Base-by-base conservation (phyloP, 2,888 invertebrate genomes). In the Trachelus tabidus region DNA sequence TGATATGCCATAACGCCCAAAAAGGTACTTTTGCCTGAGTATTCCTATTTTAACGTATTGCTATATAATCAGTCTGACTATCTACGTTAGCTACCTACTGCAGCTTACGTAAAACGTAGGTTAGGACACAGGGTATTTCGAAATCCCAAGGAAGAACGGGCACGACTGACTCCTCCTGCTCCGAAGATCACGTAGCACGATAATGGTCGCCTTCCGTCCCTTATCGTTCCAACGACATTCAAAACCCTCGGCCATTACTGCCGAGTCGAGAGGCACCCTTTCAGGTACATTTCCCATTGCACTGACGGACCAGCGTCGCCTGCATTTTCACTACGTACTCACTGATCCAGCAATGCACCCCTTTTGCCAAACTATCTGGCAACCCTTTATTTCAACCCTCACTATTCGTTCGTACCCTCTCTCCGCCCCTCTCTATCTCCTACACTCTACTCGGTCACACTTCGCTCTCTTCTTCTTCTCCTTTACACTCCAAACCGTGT, bases 181-280 rank as follows among this genome's bases (percentile, higher is more conserved):
- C 78, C 81, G 85, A 88, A 87, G 89, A 89, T 89, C 89, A 89
- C 89, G 89, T 89, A 89, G 89, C 86, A 85, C 88, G 89, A 89
- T 89, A 89, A 89, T 89, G 89, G 89, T 87, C 86, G 87, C 88
- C 88, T 88, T 85, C 87, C 87, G 83, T 87, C 86, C 88, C 87
- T 89, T 89, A 89, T 89, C 89, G 88, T 86, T 80, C 85, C 83
- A 83, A 85, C 87, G 89, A 88, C 89, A 89, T 89, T 89, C 89
- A 89, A 89, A 89, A 89, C 89, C 89, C 88, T 83, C 81, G 83
- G 75, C 82, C 79, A 82, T 81, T 81, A 81, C 81, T 80, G 79
- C 79, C 79, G 73, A 76, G 75, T 73, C 77, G 81, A 56, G 23
- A 56, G 56, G 23, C 56, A 56, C 23, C 23, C 56, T 56, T 56